Evolutionary conservation across 2,113 vertebrate genomes (phyloP).

Genomic region (Pandion haliaetus): DNA sequence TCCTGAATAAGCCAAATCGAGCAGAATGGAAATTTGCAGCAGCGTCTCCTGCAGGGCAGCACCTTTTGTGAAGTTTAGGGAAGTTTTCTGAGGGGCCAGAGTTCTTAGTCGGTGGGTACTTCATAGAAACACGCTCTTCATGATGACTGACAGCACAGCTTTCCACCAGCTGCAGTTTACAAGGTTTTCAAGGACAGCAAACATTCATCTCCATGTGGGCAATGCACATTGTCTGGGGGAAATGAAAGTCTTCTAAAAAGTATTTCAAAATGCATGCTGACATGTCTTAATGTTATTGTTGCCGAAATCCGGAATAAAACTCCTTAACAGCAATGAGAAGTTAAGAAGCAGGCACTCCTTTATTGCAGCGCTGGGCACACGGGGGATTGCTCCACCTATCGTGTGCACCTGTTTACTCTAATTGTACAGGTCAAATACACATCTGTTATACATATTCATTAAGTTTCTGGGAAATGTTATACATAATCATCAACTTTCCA

Average conservation of each 20-base stretch:
- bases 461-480: too few relatives aligned
- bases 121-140: fast-evolving
- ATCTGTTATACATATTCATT: too few relatives aligned
- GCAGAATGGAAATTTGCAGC: not conserved
- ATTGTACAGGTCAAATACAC: too few relatives aligned
- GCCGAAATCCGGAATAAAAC: too few relatives aligned
- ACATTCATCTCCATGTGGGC: not conserved
- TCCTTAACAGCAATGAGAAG: too few relatives aligned
- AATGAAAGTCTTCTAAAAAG: not conserved
- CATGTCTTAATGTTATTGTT: not conserved
- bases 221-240: not conserved
- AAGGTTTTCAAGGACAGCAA: not conserved
- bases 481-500: too few relatives aligned
- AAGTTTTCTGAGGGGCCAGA: not conserved
- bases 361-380: too few relatives aligned
- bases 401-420: too few relatives aligned
- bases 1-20: not conserved
- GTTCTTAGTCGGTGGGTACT: not conserved
- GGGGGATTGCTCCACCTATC: too few relatives aligned
- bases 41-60: not conserved
- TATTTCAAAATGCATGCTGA: not conserved
- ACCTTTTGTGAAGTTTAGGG: not conserved
- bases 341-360: too few relatives aligned
- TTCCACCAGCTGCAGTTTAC: not conserved
- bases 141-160: not conserved